Base-by-base conservation (phyloP, 2,888 invertebrate genomes). In the Plagiodera versicolora region DNA sequence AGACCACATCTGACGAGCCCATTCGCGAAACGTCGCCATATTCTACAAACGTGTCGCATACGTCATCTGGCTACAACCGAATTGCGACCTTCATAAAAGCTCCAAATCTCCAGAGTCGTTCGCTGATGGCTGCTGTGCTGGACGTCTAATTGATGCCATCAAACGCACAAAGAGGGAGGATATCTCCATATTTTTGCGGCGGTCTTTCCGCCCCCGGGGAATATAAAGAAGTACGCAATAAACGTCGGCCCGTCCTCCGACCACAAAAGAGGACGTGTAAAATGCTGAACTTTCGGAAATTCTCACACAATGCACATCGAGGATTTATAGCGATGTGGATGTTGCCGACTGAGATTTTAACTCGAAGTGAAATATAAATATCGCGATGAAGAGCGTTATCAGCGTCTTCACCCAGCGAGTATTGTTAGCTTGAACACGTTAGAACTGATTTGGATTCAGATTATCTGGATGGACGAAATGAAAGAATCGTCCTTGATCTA, bases 211-310 rank as follows among this genome's bases (percentile, higher is more conserved):
- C 47, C 52, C 32, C 69, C 67, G 60, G 65, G 67, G 70, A 68
- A 70, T 68, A 66, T 71, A 70, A 70, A 67, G 68, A 70, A 67
- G 63, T 65, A 67, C 69, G 69, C 69, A 72, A 71, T 73, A 73
- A 73, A 71, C 67, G 72, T 72, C 73, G 70, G 63, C 60, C 67
- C 60, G 66, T 67, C 68, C 57, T 60, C 59, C 60, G 60, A 69
- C 64, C 65, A 68, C 67, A 67, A 70, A 70, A 67, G 62, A 62
- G 57, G 61, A 68, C 61, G 66, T 67, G 66, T 68, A 66, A 69
- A 69, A 67, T 67, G 64, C 67, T 66, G 64, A 61, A 67, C 61
- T 66, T 64, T 61, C 59, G 62, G 60, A 66, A 39, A 39, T 67
- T 61, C 55, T 63, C 58, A 48, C 65, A 69, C 64, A 67, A 66